Conservation (phyloP, 2,113 vertebrate genomes). For the Neolamprologus cancellatus region DNA sequence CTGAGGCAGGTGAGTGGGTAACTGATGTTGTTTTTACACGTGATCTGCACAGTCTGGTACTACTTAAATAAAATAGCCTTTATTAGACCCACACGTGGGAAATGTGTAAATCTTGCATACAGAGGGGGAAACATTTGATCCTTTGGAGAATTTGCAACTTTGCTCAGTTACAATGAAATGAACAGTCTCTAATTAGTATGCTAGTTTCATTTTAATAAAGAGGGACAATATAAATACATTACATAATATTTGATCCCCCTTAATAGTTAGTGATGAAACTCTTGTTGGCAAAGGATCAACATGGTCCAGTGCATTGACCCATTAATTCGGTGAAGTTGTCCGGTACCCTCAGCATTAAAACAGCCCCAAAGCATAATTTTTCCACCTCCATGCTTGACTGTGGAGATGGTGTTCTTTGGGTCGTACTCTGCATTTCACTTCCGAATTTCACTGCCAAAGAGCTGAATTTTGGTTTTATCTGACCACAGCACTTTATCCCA, state of each 20-base stretch:
- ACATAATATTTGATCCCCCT: neutral
- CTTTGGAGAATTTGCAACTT: neutral
- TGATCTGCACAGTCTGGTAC: neutral
- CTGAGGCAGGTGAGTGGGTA: conserved; percentile 61
- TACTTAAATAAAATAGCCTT: neutral
- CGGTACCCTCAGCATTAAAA: neutral
- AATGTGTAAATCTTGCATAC: neutral
- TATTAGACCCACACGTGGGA: neutral
- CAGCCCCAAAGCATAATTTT: neutral
- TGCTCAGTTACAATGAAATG: neutral
- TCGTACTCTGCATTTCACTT: neutral
- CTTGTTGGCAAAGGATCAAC: neutral
- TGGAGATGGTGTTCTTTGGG: neutral
- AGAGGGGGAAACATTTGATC: neutral
- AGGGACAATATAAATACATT: neutral
- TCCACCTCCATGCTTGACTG: neutral
- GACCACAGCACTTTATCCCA: neutral
- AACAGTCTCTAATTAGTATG: neutral
- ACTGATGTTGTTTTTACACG: neutral
- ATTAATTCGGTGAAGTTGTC: neutral
- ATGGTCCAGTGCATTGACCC: neutral
- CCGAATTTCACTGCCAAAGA: neutral
- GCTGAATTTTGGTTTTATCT: neutral
- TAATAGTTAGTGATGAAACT: neutral
- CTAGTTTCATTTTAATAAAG: neutral